Base-by-base conservation (phyloP, 2,113 vertebrate genomes). In the Rhinolophus ferrumequinum region DNA sequence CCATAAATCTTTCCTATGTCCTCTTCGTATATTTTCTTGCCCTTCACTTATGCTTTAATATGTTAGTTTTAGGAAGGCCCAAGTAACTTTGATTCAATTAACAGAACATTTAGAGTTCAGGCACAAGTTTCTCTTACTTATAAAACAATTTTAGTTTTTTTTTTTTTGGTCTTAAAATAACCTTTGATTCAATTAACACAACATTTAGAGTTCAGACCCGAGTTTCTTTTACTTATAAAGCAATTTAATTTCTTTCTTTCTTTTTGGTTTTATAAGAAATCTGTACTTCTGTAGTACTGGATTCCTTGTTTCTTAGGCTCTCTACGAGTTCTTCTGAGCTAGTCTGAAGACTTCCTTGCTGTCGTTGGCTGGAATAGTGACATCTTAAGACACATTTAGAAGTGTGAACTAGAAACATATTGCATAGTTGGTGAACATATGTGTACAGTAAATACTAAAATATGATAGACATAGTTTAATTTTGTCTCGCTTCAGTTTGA, bases 401-500 rank as follows among this genome's bases (percentile, higher is more conserved):
- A 60, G 35, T 30, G 33, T 69, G 12, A 62, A n/a, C 52, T 88
- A 66, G 73, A 72, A 73, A 19, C 19, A 60, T 54, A 41, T 30
- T 87, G 26, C 2, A 15, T 85, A 30, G 60, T 35, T 81, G 50
- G 77, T 67, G 60, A 93, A 21, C 30, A 86, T 41, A 24, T 35
- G 30, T 81, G 16, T 79, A 47, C 6, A n/a, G 26, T 52, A 64
- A 86, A 67, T 80, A 84, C 56, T 80, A 18, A 69, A 76, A 56
- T 28, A 50, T 0, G 4, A 6, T 90, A 87, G n/a, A 75, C 16
- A 56, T 75, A 24, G 15, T 82, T 89, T 67, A 33, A 64, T 96
- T 90, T 85, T 92, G n/a, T 58, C 72, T 90, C 79, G 64, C 47
- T 95, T 89, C 64, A 28, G 24, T 60, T 96, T 62, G 56, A 64